A percentile compares a stretch with the other conserved stretches of the same genome.
These are phyloP conservation scores for Argopecten irradians DNA, from an alignment of 1,140 invertebrate genomes.

Conservation along the genomic window DNA sequence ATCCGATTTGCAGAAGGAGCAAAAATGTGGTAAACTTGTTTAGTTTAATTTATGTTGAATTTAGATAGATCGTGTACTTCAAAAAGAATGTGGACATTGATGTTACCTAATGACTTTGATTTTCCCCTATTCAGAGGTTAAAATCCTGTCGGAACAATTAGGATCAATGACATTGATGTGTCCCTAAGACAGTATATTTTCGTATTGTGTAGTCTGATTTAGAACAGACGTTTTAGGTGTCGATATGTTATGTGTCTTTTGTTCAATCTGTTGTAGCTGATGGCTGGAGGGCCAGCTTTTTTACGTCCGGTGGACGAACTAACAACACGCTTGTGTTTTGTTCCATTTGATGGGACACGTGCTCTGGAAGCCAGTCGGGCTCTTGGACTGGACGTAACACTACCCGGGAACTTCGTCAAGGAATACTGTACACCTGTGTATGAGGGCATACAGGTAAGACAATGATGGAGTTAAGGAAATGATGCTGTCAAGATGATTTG, in stretches of 20 bases:
- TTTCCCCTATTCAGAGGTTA: too few species aligned
- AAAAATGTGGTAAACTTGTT: too few species aligned
- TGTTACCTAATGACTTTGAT: too few species aligned
- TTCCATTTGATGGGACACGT: conserved; percentile 71
- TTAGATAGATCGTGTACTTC: too few species aligned
- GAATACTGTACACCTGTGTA: conserved; percentile 67
- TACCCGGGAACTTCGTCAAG: conserved; percentile 67
- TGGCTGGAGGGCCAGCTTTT: conserved; percentile 73
- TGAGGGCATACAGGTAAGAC: conserved; percentile 70
- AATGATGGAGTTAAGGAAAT: background rate
- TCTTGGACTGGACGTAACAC: conserved; percentile 57
- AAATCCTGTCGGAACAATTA: too few species aligned
- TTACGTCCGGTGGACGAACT: conserved; percentile 68
- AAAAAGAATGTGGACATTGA: too few species aligned
- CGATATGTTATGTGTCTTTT: too few species aligned
- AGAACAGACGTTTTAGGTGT: too few species aligned
- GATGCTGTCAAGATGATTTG: too few species aligned
- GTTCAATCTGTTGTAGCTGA: conserved; percentile 68
- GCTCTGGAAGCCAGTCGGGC: conserved; percentile 63
- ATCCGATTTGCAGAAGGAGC: too few species aligned
- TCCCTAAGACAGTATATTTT: background rate
- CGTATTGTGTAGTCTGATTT: background rate
- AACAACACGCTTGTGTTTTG: conserved; percentile 72
- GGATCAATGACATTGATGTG: background rate
- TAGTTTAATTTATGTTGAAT: too few species aligned